Evolutionary conservation across 2,888 invertebrate genomes (phyloP).

Genomic region (Agapostemon virescens): DNA sequence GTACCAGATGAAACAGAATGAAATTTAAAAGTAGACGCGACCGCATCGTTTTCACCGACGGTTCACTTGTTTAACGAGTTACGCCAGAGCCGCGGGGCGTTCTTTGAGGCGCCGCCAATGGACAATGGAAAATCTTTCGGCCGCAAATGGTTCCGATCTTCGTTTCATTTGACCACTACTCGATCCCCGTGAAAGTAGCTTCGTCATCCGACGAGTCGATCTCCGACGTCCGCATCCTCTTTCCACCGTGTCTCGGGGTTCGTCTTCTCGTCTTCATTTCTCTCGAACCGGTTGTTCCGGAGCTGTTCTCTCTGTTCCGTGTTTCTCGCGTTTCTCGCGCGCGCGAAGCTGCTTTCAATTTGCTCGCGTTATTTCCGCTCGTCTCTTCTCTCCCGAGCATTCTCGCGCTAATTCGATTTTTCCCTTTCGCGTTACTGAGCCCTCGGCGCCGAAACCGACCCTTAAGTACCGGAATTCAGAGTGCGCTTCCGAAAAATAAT

Average conservation of each 20-base stretch:
- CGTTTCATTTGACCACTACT: slow-evolving; percentile 41
- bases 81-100: background rate
- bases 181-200: slow-evolving; percentile 51
- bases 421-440: background rate
- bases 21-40: background rate
- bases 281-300: background rate
- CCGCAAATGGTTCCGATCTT: slow-evolving; percentile 20
- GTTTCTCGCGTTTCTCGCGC: background rate
- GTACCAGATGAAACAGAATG: background rate
- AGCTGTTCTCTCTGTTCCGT: background rate
- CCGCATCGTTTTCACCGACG: background rate
- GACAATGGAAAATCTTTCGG: slow-evolving; percentile 30
- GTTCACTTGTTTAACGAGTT: slow-evolving; percentile 24
- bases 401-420: slow-evolving; percentile 33
- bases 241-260: background rate
- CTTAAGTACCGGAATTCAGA: background rate
- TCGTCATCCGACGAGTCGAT: slow-evolving; percentile 43
- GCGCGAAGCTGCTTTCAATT: slow-evolving; percentile 20
- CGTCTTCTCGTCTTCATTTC: slow-evolving; percentile 38
- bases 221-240: slow-evolving; percentile 21
- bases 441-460: background rate
- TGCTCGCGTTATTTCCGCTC: background rate
- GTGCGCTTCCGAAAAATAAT: background rate
- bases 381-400: slow-evolving; percentile 5
- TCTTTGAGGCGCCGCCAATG: slow-evolving; percentile 29